Percentiles rank a stretch among this genome's conserved stretches.
Evolutionary conservation across 2,888 invertebrate genomes (phyloP).

Genomic region (Penaeus monodon): DNA sequence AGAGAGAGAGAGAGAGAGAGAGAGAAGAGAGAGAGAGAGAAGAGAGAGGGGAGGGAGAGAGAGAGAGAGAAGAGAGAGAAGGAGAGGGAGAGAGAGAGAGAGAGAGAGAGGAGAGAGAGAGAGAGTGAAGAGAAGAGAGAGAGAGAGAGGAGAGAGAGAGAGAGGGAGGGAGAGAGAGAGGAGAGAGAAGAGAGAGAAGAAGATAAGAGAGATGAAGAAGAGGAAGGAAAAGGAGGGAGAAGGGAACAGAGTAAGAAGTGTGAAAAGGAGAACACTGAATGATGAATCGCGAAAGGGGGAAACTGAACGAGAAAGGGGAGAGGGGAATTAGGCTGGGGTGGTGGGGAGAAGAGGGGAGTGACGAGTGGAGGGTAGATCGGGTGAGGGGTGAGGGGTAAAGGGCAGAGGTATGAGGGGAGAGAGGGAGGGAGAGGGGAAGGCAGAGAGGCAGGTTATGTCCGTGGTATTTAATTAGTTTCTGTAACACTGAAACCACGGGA

Average conservation of each 20-base stretch:
- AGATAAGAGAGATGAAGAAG: background rate
- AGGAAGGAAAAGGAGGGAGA: background rate
- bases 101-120: background rate
- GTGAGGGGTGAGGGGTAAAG: too few species aligned
- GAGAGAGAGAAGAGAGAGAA: background rate
- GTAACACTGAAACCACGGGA: too few species aligned
- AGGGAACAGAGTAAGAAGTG: background rate
- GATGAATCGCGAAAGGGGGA: background rate
- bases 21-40: background rate
- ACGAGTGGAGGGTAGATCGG: background rate
- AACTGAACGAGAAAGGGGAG: background rate
- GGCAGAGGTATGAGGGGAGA: background rate
- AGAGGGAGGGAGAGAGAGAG: constrained; percentile 3
- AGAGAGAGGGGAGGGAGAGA: background rate
- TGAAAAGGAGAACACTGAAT: background rate
- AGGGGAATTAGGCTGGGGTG: background rate
- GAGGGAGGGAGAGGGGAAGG: background rate
- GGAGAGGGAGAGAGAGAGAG: background rate
- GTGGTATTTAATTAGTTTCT: too few species aligned
- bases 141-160: constrained; percentile 10
- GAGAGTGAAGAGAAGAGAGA: background rate
- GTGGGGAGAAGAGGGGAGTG: background rate
- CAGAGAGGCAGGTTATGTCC: background rate
- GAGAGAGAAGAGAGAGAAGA: background rate
- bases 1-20: background rate